Evolutionary conservation across 2,888 invertebrate genomes (phyloP).

Genomic region (Drosophila multiciliata): DNA sequence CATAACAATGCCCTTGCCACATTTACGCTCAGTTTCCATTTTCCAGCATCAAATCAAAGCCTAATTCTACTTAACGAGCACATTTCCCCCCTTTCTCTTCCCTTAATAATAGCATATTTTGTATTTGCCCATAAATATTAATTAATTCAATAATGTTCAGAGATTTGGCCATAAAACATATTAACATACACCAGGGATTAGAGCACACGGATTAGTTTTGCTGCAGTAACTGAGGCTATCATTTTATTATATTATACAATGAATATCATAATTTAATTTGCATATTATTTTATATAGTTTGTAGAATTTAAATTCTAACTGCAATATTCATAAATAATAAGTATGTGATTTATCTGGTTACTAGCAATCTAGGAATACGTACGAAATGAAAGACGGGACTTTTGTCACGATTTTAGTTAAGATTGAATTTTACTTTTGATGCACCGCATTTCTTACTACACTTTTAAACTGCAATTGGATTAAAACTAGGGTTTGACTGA

Average conservation of each 20-base stretch:
- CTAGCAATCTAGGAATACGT: not conserved
- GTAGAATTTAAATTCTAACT: too few species aligned
- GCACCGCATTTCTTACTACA: constrained; percentile 21
- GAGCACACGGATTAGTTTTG: not conserved
- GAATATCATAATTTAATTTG: not conserved
- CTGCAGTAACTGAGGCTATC: not conserved
- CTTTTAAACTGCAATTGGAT: not conserved
- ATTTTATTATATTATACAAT: not conserved
- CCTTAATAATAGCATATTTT: not conserved
- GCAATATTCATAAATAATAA: too few species aligned
- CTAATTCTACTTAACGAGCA: constrained; percentile 13
- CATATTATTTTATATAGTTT: not conserved
- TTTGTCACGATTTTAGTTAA: constrained; percentile 2
- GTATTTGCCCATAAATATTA: constrained; percentile 1
- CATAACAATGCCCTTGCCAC: constrained; percentile 13
- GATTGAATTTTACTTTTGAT: constrained; percentile 19
- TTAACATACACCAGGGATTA: not conserved
- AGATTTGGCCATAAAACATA: not conserved
- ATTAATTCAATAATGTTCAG: not conserved
- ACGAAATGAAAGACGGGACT: not conserved
- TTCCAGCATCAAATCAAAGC: constrained; percentile 22
- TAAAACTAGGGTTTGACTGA: not conserved
- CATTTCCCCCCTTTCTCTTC: too few species aligned
- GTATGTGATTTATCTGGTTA: too few species aligned
- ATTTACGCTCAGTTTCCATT: constrained; percentile 11